Evolutionary conservation across 2,113 vertebrate genomes (phyloP).

Genomic region (Podilymbus podiceps): DNA sequence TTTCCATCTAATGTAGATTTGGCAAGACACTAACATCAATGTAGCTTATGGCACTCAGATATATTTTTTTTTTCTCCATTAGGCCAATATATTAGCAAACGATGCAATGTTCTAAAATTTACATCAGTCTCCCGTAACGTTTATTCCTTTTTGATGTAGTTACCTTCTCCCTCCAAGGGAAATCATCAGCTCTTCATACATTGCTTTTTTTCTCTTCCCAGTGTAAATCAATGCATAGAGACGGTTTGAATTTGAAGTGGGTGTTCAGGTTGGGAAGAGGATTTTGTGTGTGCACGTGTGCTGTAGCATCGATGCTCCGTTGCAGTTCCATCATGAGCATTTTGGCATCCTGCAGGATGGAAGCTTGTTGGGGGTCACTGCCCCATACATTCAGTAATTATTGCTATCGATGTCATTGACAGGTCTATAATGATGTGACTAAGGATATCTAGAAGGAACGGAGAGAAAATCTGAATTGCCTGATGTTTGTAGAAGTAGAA

Average conservation of each 20-base stretch:
- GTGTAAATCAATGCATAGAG: rapidly evolving
- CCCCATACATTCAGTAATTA: not conserved
- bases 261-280: not conserved
- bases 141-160: not conserved
- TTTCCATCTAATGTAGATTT: not conserved
- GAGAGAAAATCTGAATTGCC: not conserved
- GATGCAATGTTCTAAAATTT: not conserved
- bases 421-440: not conserved
- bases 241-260: not conserved
- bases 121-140: not conserved
- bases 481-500: not conserved
- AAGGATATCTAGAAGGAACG: not conserved
- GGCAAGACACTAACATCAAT: not conserved
- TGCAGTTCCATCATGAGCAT: not conserved
- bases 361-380: not conserved
- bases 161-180: not conserved
- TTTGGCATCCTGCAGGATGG: not conserved
- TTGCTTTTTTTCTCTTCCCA: not conserved
- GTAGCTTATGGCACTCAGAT: not conserved
- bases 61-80: conserved; percentile 30
- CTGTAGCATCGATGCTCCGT: not conserved
- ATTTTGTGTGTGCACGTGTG: not conserved
- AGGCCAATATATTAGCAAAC: not conserved
- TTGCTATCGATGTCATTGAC: rapidly evolving
- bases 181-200: not conserved